phyloP scores from a whole-genome alignment of 2,113 vertebrate species.

The Procavia capensis region DNA sequence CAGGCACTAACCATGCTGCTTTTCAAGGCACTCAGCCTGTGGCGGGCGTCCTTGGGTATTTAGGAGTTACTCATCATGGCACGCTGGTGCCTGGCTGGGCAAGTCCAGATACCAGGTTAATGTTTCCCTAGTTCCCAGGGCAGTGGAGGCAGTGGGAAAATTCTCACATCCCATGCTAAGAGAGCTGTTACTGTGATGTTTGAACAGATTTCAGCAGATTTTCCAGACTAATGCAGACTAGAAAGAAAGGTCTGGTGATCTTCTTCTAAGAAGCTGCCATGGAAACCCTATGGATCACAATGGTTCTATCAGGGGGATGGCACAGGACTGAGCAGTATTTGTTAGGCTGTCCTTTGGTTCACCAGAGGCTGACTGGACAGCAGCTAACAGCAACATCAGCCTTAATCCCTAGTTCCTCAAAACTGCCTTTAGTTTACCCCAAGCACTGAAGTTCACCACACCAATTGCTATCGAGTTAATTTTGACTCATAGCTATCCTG shows the following conservation, averaged over 20 bases:
- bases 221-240: not conserved
- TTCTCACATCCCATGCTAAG: not conserved
- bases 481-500: no score
- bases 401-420: not conserved
- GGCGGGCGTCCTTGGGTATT: not conserved
- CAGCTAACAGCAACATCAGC: not conserved
- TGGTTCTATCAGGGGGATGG: not conserved
- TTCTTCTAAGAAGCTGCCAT: not conserved
- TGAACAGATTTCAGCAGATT: not conserved
- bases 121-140: not conserved
- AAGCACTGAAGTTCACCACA: no score
- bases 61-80: accelerated
- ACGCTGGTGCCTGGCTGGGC: not conserved
- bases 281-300: not conserved
- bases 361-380: not conserved
- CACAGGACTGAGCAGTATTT: not conserved
- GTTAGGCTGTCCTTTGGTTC: not conserved
- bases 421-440: not conserved
- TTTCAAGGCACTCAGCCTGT: not conserved
- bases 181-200: not conserved
- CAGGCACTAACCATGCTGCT: not conserved
- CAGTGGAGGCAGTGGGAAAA: not conserved
- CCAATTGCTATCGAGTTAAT: no score
- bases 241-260: not conserved
- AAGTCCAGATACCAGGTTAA: not conserved